Evolutionary conservation across 2,113 vertebrate genomes (phyloP).

Genomic region (Caretta caretta): DNA sequence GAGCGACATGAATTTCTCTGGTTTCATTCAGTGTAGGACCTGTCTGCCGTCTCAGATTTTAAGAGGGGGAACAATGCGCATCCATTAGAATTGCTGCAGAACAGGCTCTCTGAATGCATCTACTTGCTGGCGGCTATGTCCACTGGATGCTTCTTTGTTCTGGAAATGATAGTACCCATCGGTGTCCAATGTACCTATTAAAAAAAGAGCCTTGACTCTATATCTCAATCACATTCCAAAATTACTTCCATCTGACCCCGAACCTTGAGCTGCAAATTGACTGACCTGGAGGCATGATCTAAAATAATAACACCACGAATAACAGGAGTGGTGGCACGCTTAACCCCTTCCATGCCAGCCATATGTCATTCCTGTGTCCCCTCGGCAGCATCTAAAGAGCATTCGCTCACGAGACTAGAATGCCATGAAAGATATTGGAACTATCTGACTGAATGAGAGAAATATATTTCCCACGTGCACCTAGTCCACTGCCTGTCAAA

Average conservation of each 20-base stretch:
- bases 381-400: background rate
- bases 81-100: background rate
- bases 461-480: background rate
- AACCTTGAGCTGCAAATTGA: background rate
- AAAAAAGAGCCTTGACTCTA: background rate
- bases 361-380: background rate
- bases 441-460: background rate
- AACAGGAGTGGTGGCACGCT: background rate
- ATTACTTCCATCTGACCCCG: background rate
- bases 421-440: background rate
- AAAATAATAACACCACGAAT: background rate
- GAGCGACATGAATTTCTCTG: background rate
- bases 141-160: fast-evolving
- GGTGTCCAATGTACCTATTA: fast-evolving
- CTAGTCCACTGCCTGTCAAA: background rate
- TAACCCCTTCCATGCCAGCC: background rate
- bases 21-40: background rate
- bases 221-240: background rate
- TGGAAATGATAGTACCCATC: background rate
- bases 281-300: background rate
- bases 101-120: background rate
- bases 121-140: background rate
- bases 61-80: background rate
- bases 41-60: background rate
- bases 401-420: background rate